Percentiles rank a stretch among this genome's conserved stretches.
Evolutionary conservation across 1,140 invertebrate genomes (phyloP).

Genomic region (Cydia strobilella): DNA sequence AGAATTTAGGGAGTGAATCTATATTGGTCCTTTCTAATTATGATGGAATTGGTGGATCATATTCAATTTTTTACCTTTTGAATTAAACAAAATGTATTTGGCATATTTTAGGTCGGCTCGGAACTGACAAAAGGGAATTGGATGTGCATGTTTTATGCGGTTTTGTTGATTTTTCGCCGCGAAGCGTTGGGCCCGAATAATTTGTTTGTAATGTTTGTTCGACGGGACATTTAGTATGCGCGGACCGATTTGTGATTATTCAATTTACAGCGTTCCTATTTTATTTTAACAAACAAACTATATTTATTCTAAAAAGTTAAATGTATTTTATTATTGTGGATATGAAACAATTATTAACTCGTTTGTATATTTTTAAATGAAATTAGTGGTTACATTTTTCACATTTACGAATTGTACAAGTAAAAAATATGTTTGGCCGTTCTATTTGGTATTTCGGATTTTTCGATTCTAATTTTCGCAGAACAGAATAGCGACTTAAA

Average conservation of each 20-base stretch:
- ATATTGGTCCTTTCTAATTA: constrained; percentile 64
- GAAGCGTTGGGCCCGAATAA: constrained; percentile 67
- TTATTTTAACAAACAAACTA: constrained; percentile 22
- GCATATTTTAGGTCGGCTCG: constrained; percentile 44
- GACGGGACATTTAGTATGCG: constrained; percentile 34
- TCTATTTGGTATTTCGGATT: background rate
- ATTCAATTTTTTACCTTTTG: constrained; percentile 44
- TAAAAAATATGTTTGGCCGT: too few species aligned
- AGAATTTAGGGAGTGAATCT: constrained; percentile 22
- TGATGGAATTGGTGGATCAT: constrained; percentile 56
- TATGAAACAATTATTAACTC: background rate
- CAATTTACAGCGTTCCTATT: constrained; percentile 8
- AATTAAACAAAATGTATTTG: constrained; percentile 52
- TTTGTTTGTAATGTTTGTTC: constrained; percentile 51
- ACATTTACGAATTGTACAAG: too few species aligned
- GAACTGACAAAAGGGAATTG: constrained; percentile 56
- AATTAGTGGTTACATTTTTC: background rate
- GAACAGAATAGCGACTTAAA: constrained; percentile 23
- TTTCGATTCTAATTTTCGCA: background rate
- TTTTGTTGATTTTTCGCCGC: constrained; percentile 66
- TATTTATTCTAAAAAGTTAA: constrained; percentile 18
- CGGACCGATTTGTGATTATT: constrained; percentile 30
- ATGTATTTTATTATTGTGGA: background rate
- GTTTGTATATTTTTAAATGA: background rate
- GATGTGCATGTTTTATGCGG: constrained; percentile 69